A percentile compares a stretch with the other conserved stretches of the same genome.
These are phyloP conservation scores for Cylindroiulus punctatus DNA, from an alignment of 2,888 invertebrate genomes.

Conservation along the genomic window DNA sequence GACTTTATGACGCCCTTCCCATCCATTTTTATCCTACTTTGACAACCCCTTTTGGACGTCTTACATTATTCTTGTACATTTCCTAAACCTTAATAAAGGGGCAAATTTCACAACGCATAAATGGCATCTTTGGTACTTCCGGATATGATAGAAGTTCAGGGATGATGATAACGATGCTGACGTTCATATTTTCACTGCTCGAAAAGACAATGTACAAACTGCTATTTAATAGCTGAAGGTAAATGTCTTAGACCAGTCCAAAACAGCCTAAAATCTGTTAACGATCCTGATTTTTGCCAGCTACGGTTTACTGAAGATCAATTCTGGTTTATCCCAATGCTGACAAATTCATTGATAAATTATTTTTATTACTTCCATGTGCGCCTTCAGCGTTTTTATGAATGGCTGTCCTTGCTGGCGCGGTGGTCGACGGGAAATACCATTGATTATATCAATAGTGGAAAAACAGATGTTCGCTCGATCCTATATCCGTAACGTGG, in stretches of 20 bases:
- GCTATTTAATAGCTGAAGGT: not conserved
- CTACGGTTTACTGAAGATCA: not conserved
- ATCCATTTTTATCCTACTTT: too few species aligned
- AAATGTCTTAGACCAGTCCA: not conserved
- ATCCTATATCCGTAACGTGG: slow-evolving; percentile 19
- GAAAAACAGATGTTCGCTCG: slow-evolving; percentile 4
- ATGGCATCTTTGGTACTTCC: not conserved
- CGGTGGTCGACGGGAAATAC: slow-evolving; percentile 22
- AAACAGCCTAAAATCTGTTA: slow-evolving; percentile 1
- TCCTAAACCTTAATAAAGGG: too few species aligned
- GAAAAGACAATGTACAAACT: too few species aligned
- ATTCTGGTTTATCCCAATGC: slow-evolving; percentile 39
- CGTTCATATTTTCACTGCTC: not conserved
- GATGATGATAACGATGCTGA: not conserved
- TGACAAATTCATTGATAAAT: slow-evolving; percentile 47
- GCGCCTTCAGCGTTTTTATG: slow-evolving; percentile 19
- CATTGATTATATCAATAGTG: slow-evolving; percentile 39
- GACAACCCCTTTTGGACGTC: too few species aligned
- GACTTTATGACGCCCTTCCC: too few species aligned
- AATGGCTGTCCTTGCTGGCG: slow-evolving; percentile 31
- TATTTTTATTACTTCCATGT: slow-evolving; percentile 35
- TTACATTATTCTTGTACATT: too few species aligned
- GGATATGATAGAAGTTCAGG: not conserved
- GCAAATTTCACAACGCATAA: too few species aligned
- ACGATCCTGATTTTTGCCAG: not conserved